phyloP scores from a whole-genome alignment of 2,113 vertebrate species.

The Pomatostomus ruficeps region DNA sequence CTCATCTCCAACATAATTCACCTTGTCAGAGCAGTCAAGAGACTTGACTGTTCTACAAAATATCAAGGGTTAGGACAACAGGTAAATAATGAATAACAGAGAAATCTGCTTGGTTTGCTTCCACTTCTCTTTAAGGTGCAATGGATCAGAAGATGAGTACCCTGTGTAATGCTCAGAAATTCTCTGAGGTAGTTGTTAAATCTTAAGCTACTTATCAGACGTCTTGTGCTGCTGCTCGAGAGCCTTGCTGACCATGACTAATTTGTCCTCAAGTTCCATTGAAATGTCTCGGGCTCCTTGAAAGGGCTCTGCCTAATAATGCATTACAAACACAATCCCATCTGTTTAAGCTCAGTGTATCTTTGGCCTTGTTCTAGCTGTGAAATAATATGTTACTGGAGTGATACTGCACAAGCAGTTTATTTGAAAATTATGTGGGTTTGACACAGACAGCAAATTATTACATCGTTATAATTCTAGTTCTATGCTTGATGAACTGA shows the following conservation, averaged over 20 bases:
- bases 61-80: not conserved
- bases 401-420: not conserved
- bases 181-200: not conserved
- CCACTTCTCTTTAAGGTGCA: not conserved
- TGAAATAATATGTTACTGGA: not conserved
- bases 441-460: not conserved
- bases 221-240: not conserved
- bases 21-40: not conserved
- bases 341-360: not conserved
- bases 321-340: not conserved
- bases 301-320: not conserved
- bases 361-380: not conserved
- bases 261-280: not conserved
- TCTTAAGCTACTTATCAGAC: not conserved
- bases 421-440: not conserved
- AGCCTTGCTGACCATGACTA: not conserved
- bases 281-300: not conserved
- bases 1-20: not conserved
- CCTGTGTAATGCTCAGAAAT: not conserved
- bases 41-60: not conserved
- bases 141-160: not conserved
- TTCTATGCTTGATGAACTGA: not conserved
- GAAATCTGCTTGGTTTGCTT: not conserved
- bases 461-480: not conserved
- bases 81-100: not conserved